phyloP scores from a whole-genome alignment of 2,113 vertebrate genomes.

The Stercorarius parasiticus region DNA sequence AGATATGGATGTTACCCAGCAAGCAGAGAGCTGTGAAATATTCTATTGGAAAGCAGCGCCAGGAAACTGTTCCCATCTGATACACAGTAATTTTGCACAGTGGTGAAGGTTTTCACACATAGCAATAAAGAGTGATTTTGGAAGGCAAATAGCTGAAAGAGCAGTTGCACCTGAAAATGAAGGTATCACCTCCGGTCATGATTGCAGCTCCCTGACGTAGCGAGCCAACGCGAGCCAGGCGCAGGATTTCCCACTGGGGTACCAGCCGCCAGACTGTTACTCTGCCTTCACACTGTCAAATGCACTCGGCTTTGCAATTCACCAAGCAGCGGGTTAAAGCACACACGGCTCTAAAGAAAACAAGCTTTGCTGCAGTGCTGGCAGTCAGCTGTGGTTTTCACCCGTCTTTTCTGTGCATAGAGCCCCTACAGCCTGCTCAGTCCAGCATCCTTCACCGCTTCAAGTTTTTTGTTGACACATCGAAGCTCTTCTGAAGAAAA shows the following conservation, averaged over 20 bases:
- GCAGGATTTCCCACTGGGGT: background rate
- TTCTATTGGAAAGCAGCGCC: background rate
- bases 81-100: background rate
- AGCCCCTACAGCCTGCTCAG: background rate
- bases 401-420: rapidly evolving
- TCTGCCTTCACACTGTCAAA: conserved; percentile 36
- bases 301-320: rapidly evolving
- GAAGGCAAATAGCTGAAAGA: conserved; percentile 20
- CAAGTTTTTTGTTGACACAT: background rate
- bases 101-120: conserved; percentile 36
- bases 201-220: background rate
- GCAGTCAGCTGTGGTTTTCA: background rate
- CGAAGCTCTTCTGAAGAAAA: background rate
- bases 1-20: background rate
- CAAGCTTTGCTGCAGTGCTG: background rate
- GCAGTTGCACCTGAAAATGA: conserved; percentile 43
- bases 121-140: background rate
- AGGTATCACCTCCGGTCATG: conserved; percentile 1
- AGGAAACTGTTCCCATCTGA: background rate
- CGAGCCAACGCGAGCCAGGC: background rate
- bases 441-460: background rate
- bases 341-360: background rate
- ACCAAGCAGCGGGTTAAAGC: background rate
- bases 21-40: conserved; percentile 30
- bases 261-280: conserved; percentile 9